Percentiles rank a stretch among this genome's conserved stretches.
phyloP scores from a whole-genome alignment of 2,113 vertebrate species.

The Chlamydotis undulata region DNA sequence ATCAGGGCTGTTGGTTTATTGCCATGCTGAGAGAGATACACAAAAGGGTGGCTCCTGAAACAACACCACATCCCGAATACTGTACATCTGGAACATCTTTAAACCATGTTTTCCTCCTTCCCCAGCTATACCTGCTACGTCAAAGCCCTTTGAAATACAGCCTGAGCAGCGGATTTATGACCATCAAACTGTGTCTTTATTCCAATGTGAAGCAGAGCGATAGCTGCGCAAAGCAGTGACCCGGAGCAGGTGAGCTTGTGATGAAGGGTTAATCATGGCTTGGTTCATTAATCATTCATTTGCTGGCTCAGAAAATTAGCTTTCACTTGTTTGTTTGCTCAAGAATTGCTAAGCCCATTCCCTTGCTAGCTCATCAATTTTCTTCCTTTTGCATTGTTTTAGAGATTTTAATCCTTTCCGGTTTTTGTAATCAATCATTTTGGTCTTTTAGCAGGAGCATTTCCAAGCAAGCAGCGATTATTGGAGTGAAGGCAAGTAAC shows the following conservation, averaged over 20 bases:
- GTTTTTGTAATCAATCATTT: slow-evolving; percentile 61
- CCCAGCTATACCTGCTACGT: neutral
- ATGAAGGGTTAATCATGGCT: slow-evolving; percentile 27
- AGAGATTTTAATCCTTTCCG: slow-evolving; percentile 61
- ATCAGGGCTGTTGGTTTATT: slow-evolving; percentile 23
- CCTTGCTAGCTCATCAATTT: slow-evolving; percentile 34
- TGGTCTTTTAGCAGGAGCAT: slow-evolving; percentile 27
- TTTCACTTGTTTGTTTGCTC: slow-evolving; percentile 65
- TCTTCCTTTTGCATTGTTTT: slow-evolving; percentile 57
- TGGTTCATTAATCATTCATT: slow-evolving; percentile 65
- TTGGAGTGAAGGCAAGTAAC: neutral
- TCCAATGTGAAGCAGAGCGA: neutral
- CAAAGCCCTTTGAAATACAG: slow-evolving; percentile 34
- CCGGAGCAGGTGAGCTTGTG: neutral
- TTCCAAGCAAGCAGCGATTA: slow-evolving; percentile 38
- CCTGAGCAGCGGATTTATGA: slow-evolving; percentile 11
- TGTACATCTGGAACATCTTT: slow-evolving; percentile 21
- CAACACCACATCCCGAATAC: neutral
- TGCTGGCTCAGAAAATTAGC: slow-evolving; percentile 62
- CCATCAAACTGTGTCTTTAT: slow-evolving; percentile 19
- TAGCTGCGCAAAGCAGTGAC: neutral
- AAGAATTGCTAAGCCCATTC: slow-evolving; percentile 50
- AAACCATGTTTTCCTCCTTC: neutral
- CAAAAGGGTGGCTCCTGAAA: neutral
- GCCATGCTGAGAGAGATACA: neutral